Evolutionary conservation across 1,140 invertebrate species (phyloP).

Genomic region (Schlechtendalia chinensis): DNA sequence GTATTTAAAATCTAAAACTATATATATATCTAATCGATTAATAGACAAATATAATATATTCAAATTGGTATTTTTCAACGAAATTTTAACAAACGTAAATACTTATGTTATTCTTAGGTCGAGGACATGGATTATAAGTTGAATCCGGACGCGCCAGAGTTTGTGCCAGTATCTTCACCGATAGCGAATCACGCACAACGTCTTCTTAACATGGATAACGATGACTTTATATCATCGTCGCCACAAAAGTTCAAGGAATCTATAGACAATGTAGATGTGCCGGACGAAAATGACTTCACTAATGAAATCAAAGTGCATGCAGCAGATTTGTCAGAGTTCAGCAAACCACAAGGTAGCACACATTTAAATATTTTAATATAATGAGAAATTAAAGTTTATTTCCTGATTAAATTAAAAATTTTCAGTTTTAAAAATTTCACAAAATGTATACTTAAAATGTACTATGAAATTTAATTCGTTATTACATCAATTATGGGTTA

Average conservation of each 20-base stretch:
- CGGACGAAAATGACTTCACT: slow-evolving; percentile 52
- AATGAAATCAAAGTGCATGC: slow-evolving; percentile 51
- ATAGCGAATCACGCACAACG: neutral
- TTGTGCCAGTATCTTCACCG: slow-evolving; percentile 63
- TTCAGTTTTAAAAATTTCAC: too few species aligned
- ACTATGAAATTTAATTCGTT: too few species aligned
- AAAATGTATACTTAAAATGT: too few species aligned
- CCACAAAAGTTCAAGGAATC: slow-evolving; percentile 50
- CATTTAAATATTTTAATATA: too few species aligned
- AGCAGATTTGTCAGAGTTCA: slow-evolving; percentile 46
- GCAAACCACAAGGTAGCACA: slow-evolving; percentile 28
- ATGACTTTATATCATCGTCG: slow-evolving; percentile 51
- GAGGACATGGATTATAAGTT: slow-evolving; percentile 65
- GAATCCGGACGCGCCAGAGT: slow-evolving; percentile 72
- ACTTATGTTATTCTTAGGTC: neutral
- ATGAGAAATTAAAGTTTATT: too few species aligned
- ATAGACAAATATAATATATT: neutral
- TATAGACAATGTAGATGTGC: slow-evolving; percentile 52
- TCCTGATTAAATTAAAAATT: too few species aligned
- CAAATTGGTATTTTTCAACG: neutral
- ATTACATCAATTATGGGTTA: too few species aligned
- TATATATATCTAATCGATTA: neutral
- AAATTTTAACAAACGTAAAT: neutral
- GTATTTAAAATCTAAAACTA: too few species aligned
- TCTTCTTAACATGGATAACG: slow-evolving; percentile 8